Evolutionary conservation across 2,888 invertebrate species (phyloP), one percentile per base, ranked within the genome.

Genomic region (Melanargia galathea): DNA sequence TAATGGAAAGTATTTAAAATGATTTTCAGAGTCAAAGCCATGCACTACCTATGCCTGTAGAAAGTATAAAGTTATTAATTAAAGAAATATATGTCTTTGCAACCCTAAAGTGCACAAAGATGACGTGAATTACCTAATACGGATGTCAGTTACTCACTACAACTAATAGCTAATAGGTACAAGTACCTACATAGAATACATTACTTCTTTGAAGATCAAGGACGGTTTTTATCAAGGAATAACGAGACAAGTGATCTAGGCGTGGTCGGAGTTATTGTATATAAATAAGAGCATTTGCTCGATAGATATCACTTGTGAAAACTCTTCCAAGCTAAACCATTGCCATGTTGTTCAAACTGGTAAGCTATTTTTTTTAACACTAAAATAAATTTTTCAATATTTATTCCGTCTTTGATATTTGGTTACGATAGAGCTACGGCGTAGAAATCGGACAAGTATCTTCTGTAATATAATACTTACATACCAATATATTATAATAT

Each of bases 331-430:
- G 81, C 78, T 75, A 77, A 77, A 72, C 75, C 70, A 72, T 75
- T 76, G 87, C 75, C 76, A 90, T 91, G 90, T 86, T 90, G 85
- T 87, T 81, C 82, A 87, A 76, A 84, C 74, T 90, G 83, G 90
- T 91, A 77, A 88, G 90, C 75, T 16, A 6, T 13, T 57, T 45
- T 57, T 45, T 45, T 33, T 6, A 54, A 54, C 18, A 18, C 8
- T 51, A 16, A 10, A 30, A 51, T 46, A 46, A 1, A 24, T 2
- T 48, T 13, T 48, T 0, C 2, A 22, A 13, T 48, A 26, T 48
- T 46, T 10, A 13, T 46, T 46, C 3, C 11, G 13, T 22, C 3
- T 22, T 1, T 10, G 2, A 43, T 18, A 18, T 43, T 1, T 16
- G 16, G 1, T 16, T 16, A 43, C 7, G 18, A 16, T 18, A 43